Evolutionary conservation across 2,797 vertebrate species (phyloP).

Genomic region (Podargus strigoides): DNA sequence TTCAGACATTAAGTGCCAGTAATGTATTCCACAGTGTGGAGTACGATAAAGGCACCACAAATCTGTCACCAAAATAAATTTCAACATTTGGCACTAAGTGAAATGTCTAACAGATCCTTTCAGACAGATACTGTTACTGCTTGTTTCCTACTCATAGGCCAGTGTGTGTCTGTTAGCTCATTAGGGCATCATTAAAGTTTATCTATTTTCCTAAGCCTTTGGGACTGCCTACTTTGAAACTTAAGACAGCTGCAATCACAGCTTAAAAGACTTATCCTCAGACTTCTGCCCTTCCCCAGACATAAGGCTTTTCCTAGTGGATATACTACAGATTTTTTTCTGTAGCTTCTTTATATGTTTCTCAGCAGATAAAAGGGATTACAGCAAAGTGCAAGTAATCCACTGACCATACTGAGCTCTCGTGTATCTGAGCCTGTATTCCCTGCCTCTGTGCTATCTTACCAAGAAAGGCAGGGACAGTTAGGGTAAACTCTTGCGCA

Average conservation of each 20-base stretch:
- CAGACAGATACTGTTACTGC: neutral
- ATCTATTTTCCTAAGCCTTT: neutral
- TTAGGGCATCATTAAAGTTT: neutral
- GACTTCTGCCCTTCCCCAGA: neutral
- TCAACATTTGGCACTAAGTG: neutral
- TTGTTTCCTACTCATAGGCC: neutral
- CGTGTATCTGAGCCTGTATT: neutral
- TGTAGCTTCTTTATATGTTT: neutral
- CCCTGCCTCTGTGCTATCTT: neutral
- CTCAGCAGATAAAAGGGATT: constrained; percentile 1
- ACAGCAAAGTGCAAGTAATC: neutral
- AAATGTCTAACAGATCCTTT: neutral
- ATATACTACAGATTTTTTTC: neutral
- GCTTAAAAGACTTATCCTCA: neutral
- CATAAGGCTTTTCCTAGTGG: neutral
- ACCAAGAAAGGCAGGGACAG: neutral
- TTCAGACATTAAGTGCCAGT: neutral
- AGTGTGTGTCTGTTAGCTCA: neutral
- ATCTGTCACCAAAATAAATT: neutral
- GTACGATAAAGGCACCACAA: neutral
- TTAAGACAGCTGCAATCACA: neutral
- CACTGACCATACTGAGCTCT: neutral
- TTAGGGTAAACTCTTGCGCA: neutral
- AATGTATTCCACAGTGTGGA: neutral
- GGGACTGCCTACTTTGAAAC: neutral